These are phyloP conservation scores for Drosophila pegasa DNA, from an alignment of 2,888 invertebrate genomes.

Conservation along the genomic window DNA sequence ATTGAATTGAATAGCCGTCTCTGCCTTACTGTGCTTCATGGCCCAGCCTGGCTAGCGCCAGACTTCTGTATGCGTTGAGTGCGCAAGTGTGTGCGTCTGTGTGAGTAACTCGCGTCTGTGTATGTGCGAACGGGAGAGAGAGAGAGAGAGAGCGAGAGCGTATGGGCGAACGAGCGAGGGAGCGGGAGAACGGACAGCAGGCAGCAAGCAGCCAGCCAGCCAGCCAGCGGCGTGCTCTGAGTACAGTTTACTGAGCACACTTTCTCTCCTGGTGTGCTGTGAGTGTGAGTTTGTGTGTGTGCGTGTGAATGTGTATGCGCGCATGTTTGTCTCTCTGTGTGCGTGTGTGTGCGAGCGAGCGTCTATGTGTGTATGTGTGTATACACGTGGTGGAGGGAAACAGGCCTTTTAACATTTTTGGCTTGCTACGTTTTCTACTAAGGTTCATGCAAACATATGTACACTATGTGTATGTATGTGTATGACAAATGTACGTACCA, in stretches of 20 bases:
- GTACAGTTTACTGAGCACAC: slow-evolving; percentile 69
- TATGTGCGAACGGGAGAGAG: slow-evolving; percentile 40
- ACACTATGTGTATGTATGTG: background rate
- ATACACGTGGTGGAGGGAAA: slow-evolving; percentile 77
- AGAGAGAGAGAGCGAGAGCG: slow-evolving; percentile 42
- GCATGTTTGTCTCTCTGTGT: slow-evolving; percentile 10
- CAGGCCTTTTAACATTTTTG: slow-evolving; percentile 65
- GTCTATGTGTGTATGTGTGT: slow-evolving; percentile 50
- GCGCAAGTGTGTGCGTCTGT: slow-evolving; percentile 66
- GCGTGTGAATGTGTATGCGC: slow-evolving; percentile 66
- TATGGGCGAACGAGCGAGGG: slow-evolving; percentile 46
- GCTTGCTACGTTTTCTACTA: slow-evolving; percentile 54
- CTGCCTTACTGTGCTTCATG: slow-evolving; percentile 71
- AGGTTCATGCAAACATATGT: slow-evolving; percentile 38
- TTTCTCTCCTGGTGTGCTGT: slow-evolving; percentile 49
- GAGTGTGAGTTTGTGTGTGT: slow-evolving; percentile 28
- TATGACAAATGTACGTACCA: background rate
- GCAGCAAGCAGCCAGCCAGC: slow-evolving; percentile 26
- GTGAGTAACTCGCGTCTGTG: slow-evolving; percentile 46
- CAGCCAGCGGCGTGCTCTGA: slow-evolving; percentile 45
- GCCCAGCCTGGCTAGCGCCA: slow-evolving; percentile 64
- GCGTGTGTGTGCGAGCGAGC: slow-evolving; percentile 54
- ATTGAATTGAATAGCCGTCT: slow-evolving; percentile 84
- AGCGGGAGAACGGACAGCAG: slow-evolving; percentile 21
- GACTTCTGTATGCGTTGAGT: slow-evolving; percentile 72